Base-by-base conservation (phyloP, 2,797 vertebrate species). In the Alectoris magna region DNA sequence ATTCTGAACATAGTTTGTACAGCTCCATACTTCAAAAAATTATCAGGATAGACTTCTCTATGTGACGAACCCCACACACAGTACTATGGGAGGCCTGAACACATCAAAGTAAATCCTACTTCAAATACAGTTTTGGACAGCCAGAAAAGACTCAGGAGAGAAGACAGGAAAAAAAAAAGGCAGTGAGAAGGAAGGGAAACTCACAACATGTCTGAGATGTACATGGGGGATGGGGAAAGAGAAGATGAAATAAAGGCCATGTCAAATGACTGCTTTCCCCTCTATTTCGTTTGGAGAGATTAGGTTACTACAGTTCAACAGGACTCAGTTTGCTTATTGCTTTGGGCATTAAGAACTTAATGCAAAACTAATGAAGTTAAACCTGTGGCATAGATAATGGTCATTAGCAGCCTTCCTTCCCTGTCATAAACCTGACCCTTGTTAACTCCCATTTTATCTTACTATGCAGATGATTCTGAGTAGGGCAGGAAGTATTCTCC, bases 341-440 rank as follows among this genome's bases (percentile, higher is more conserved):
- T 95, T 53, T 95, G 85, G 86, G 88, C 81, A 95, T 93, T 84
- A 80, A 58, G 69, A 91, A 93, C 87, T 92, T 82, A 73, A 95
- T 95, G 88, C 46, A 94, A 95, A 96, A 91, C 77, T 78, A 95
- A 96, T 96, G 92, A 96, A 95, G 94, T 96, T 96, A 96, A 96
- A 96, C 94, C 93, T 96, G 94, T 96, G 94, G 92, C 93, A 96
- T 63, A 96, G 96, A 96, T 96, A 96, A 96, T 95, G 94, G 96
- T 96, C 96, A 96, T 96, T 95, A 96, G 93, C 93, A 92, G 94
- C 78, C 89, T 93, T 92, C 84, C 84, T 91, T 94, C 80, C 78
- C 91, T 95, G 93, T 95, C 80, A 68, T 91, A 96, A 96, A 96
- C 89, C 80, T 92, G 92, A 96, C 94, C 93, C 92, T 95, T 96